Evolutionary conservation across 2,888 invertebrate genomes (phyloP), one percentile per base, ranked within the genome.

Genomic region (Abrostola tripartita): DNA sequence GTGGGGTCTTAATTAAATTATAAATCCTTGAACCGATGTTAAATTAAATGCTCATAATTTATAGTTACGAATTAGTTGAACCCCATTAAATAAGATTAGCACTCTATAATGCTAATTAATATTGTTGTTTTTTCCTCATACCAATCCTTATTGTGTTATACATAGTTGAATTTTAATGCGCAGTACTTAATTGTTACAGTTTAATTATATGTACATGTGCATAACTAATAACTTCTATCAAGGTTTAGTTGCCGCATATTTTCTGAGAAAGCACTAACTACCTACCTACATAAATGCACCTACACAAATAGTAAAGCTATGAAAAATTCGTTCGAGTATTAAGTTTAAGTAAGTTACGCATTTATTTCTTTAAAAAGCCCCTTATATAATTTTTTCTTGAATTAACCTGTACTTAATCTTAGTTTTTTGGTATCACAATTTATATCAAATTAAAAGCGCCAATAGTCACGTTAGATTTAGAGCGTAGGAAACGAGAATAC

Each of bases 401-500:
- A 2, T 24, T 2, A 24, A 24, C 24, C 24, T 24, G 24, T 24
- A n/a, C n/a, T n/a, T n/a, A 24, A 24, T 24, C 24, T 24, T 24
- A 24, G 24, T 24, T 24, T 24, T 24, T 24, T 24, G 24, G 4
- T 24, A 24, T 24, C 24, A 24, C 24, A 24, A 24, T 24, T 24
- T 24, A 24, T 24, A 24, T 6, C 24, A 24, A 8, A 47, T 24
- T 24, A 47, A 47, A 47, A 47, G 12, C 24, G 55, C 40, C 36
- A 40, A 24, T 40, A 36, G 52, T 14, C 42, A 40, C 37, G 40
- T 37, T 42, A 54, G 58, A 52, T 60, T 49, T 50, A 64, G 56
- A 52, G 42, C 36, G 11, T 55, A 41, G 71, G 64, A 71, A 71
- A 60, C 64, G 44, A 61, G 64, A 71, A 65, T 68, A 74, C 72